phyloP scores from a whole-genome alignment of 2,113 vertebrate genomes.

The Plectropomus leopardus region DNA sequence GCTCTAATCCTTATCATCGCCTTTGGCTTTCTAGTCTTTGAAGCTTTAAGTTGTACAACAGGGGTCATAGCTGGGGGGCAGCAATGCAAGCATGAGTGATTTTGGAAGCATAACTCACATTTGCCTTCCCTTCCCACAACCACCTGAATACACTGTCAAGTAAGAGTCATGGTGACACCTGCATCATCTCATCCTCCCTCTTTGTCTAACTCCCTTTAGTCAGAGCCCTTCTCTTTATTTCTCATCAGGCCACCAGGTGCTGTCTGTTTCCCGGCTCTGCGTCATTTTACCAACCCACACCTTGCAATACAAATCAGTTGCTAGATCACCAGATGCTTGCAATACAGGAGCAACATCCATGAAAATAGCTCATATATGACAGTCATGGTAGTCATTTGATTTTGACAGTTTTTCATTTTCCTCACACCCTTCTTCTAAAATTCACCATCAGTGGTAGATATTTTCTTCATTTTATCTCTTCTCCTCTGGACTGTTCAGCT shows the following conservation, averaged over 20 bases:
- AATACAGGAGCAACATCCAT: background rate
- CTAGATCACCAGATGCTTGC: background rate
- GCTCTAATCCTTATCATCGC: background rate
- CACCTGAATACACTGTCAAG: background rate
- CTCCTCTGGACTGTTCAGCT: no score
- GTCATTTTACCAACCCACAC: background rate
- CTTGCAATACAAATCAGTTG: background rate
- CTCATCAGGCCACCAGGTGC: background rate
- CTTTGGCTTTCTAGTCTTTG: background rate
- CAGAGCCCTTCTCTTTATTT: background rate
- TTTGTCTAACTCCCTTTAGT: background rate
- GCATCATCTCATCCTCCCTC: background rate
- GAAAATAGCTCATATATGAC: background rate
- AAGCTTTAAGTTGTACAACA: background rate
- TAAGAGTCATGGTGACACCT: constrained; percentile 1
- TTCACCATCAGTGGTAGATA: no score
- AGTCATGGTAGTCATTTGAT: background rate
- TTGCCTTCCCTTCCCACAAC: background rate
- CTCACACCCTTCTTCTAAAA: no score
- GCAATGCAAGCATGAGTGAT: background rate
- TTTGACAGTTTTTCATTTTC: no score
- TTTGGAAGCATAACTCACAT: background rate
- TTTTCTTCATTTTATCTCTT: no score
- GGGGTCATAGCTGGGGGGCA: background rate
- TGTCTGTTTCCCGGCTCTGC: background rate